Evolutionary conservation across 2,888 invertebrate species (phyloP), one percentile per base, ranked within the genome.

Genomic region (Palloptera scutellata): DNA sequence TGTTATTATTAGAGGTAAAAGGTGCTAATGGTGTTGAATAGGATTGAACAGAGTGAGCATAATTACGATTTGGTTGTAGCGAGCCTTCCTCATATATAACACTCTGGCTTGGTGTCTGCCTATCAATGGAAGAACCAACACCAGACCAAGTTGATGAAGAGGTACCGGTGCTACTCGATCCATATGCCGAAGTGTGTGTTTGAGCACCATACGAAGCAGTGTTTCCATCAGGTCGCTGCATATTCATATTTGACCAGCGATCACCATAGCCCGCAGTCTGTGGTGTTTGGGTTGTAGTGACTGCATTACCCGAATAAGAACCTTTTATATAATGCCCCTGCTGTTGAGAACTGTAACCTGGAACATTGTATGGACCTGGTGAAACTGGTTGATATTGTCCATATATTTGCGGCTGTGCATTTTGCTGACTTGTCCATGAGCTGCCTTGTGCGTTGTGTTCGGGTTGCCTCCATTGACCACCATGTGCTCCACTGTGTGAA

Each of bases 161-260:
- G 57, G 51, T 3, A 8, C 66, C 19, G 64, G 45, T 52, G 10
- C 30, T 55, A 42, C 30, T 30, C 30, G 30, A 30, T 30, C 30
- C 30, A 30, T 30, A 30, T 30, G 30, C 30, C 30, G 30, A 30
- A 30, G 30, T 30, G 30, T 2, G 30, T 30, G 30, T 30, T 30
- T 30, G 30, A 30, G 3, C 30, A 30, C 30, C 30, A 30, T 30
- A 30, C 30, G 30, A 2, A 4, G 30, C 30, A 30, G 3, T 6
- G 30, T 6, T 30, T 30, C 30, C 30, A 30, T 76, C 69, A 0
- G 83, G 84, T 2, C 84, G 79, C 1, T 78, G 77, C 72, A 80
- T 76, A 41, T 82, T 78, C 83, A 84, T 84, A 19, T 72, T 75
- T 2, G 76, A 72, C 83, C 83, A 83, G 19, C 84, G 83, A 69